Evolutionary conservation across 2,113 vertebrate genomes (phyloP), one percentile per base, ranked within the genome.

Genomic region (Scomber scombrus): DNA sequence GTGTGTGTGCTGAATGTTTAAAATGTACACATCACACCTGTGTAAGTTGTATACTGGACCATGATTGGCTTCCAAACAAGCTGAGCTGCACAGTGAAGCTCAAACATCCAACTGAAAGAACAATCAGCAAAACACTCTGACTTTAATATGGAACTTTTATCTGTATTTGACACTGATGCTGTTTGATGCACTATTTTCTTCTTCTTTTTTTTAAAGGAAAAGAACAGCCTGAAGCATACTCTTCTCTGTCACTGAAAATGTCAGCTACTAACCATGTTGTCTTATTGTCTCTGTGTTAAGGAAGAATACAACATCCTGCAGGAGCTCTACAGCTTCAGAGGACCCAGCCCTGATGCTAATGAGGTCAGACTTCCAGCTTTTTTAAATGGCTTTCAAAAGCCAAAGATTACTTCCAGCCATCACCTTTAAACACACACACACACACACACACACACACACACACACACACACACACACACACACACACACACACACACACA

Each of bases 241-340:
- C 7, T n/a, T 29, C 23, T 50, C 26, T 63, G 31, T 61, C 14
- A 10, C 12, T 11, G 2, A 46, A 31, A 40, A 18, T 58, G n/a
- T 13, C 46, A 21, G 14, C 29, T 12, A 65, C 1, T 31, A 19
- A 50, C 11, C 11, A 10, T 31, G 23, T 63, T 7, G 49, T 26
- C 14, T 56, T 26, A 16, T 71, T 72, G 40, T 71, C n/a, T 71
- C 40, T 91, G 66, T 87, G 70, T 88, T 18, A 60, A 99, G 98
- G 96, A 97, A 60, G 97, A 99, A 67, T 98, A 96, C 63, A 60
- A 91, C 78, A 94, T 98, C 79, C 94, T 99, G 43, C 94, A 98
- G 91, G 93, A 97, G 64, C 87, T 99, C 16, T 99, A 98, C 91
- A 94, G 79, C 79, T 99, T 99, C 94, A 95, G 94, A 91, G 96